phyloP scores from a whole-genome alignment of 2,888 invertebrate species.

The Helleia helle region DNA sequence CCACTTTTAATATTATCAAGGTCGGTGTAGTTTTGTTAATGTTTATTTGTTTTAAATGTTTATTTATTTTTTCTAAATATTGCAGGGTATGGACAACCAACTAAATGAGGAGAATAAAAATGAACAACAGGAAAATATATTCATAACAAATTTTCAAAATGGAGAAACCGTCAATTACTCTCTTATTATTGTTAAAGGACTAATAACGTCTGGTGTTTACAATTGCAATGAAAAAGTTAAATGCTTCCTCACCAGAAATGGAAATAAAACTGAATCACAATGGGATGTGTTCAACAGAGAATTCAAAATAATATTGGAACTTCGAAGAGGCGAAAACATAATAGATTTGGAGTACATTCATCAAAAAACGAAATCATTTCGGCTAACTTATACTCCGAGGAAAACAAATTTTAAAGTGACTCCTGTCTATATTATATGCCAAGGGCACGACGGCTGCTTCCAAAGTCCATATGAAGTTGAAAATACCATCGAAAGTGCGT shows the following conservation, averaged over 20 bases:
- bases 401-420: conserved; percentile 77
- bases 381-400: conserved; percentile 73
- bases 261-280: conserved; percentile 49
- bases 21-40: conserved; percentile 9
- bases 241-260: conserved; percentile 53
- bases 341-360: conserved; percentile 74
- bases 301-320: conserved; percentile 80
- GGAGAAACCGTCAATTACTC: conserved; percentile 76
- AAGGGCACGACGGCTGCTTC: conserved; percentile 85
- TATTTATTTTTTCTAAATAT: conserved; percentile 28
- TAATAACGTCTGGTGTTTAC: conserved; percentile 59
- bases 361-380: conserved; percentile 51
- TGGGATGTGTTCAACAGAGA: conserved; percentile 79
- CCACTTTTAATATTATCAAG: background rate
- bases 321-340: conserved; percentile 77
- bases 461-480: conserved; percentile 78
- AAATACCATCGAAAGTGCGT: conserved; percentile 81
- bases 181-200: conserved; percentile 75
- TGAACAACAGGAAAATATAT: conserved; percentile 57
- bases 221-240: conserved; percentile 53
- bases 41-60: conserved; percentile 18
- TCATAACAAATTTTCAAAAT: conserved; percentile 75
- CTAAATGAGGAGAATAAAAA: conserved; percentile 54
- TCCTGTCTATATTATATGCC: conserved; percentile 88
- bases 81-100: conserved; percentile 71